These are phyloP conservation scores for Globicephala melas DNA, from an alignment of 2,113 vertebrate genomes.

Conservation along the genomic window DNA sequence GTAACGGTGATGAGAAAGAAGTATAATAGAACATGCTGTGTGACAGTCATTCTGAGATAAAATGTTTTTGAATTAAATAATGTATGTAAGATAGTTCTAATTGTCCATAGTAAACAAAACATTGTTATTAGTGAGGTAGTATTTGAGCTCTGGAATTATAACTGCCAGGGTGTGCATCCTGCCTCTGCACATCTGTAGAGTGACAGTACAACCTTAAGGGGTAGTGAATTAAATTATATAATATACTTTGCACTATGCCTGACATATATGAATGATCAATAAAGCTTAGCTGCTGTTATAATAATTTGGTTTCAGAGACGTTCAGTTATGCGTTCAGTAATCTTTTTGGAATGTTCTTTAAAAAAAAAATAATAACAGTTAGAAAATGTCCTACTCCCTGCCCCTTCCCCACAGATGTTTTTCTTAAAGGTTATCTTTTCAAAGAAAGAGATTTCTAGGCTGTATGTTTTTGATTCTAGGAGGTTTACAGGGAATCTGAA, in stretches of 20 bases:
- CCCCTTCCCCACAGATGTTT: neutral
- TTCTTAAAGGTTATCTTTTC: slow-evolving; percentile 15
- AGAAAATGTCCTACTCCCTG: neutral
- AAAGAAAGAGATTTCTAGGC: slow-evolving; percentile 18
- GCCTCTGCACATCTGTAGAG: neutral
- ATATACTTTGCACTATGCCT: neutral
- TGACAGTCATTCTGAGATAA: neutral
- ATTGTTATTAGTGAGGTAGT: neutral
- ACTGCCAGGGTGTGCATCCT: neutral
- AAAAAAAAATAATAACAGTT: neutral
- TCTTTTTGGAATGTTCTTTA: neutral
- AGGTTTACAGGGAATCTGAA: neutral
- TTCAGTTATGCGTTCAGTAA: neutral
- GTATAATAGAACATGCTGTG: neutral
- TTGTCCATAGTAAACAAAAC: neutral
- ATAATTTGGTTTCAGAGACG: slow-evolving; percentile 31
- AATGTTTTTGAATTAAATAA: neutral
- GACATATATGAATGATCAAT: neutral
- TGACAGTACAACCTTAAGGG: neutral
- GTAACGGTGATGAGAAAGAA: neutral
- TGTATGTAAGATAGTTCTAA: neutral
- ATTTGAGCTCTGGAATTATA: neutral
- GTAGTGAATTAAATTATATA: neutral
- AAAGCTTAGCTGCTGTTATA: neutral
- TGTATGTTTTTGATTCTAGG: neutral